Percentiles rank a stretch among this genome's conserved stretches.
Conservation (phyloP, 2,113 vertebrate species). For the Opisthocomus hoazin region DNA sequence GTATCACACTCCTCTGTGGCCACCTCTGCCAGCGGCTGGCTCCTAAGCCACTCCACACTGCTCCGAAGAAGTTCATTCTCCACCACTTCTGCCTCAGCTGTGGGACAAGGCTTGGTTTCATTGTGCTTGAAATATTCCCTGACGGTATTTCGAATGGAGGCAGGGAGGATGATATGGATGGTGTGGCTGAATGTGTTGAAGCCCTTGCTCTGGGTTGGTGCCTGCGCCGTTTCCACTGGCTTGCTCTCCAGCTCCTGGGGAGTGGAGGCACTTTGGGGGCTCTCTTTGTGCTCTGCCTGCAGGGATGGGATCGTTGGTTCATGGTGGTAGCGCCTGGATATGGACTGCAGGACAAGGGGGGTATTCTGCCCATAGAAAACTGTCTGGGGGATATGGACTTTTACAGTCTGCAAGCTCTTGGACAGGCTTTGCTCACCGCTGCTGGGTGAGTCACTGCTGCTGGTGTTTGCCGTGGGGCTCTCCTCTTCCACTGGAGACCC, state of each 20-base stretch:
- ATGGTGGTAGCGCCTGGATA: slow-evolving; percentile 17
- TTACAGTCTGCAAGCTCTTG: slow-evolving; percentile 10
- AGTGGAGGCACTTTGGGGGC: background rate
- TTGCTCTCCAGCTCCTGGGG: background rate
- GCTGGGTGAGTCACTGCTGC: background rate
- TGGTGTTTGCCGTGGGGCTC: background rate
- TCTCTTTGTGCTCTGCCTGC: background rate
- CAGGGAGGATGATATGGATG: slow-evolving; percentile 70
- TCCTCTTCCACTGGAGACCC: background rate
- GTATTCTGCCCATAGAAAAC: slow-evolving; percentile 75
- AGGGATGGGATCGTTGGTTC: background rate
- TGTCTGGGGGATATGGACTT: slow-evolving; percentile 70
- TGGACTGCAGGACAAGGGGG: slow-evolving; percentile 66
- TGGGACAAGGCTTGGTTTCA: background rate
- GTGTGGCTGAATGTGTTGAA: slow-evolving; percentile 57
- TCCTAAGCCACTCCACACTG: slow-evolving; percentile 50
- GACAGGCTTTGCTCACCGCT: background rate
- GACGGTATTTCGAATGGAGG: slow-evolving; percentile 65
- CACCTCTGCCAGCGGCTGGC: background rate
- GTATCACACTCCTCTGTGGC: background rate
- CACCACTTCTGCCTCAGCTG: background rate
- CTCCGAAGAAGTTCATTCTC: slow-evolving; percentile 57
- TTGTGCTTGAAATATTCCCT: slow-evolving; percentile 67
- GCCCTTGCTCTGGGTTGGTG: background rate
- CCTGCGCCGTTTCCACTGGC: background rate